Evolutionary conservation across 2,113 vertebrate genomes (phyloP), one percentile per base, ranked within the genome.

Genomic region (Sus scrofa): DNA sequence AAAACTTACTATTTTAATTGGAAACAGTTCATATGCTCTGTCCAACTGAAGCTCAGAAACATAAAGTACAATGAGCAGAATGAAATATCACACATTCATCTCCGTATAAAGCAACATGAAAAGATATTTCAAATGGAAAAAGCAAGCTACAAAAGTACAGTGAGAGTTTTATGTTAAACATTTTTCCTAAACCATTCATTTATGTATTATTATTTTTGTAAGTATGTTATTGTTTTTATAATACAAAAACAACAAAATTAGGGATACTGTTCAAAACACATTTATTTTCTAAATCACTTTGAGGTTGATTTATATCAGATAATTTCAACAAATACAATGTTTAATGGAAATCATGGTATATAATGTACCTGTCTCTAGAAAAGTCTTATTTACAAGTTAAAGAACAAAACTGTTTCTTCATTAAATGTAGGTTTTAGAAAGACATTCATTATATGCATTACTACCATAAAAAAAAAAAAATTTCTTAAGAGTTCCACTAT

Each of bases 301-400:
- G 52, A 86, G 39, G 30, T 2, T 82, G 26, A 87, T 73, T 39
- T 85, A 67, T n/a, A n/a, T 62, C 60, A 74, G 56, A 27, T 86
- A 84, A 90, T 71, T 94, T 96, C 63, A 93, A 94, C 95, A 86
- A 90, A 63, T 30, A 63, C 73, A 93, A 58, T 13, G 14, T 50
- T 95, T 83, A 96, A 44, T 60, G 77, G 74, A 97, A 97, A 18
- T 27, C 84, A 1, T 88, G 67, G 54, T 82, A 86, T 70, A 84
- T 30, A 91, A 77, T 37, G n/a, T 73, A 77, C 32, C 75, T 94
- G 30, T 92, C 8, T 30, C 94, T 88, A 79, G 32, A 94, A 95
- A 95, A 95, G 79, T 96, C 97, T 95, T 94, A 98, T 89, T 96
- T 98, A 98, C 75, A 97, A 97, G 83, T 86, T 95, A 86, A 98